A percentile compares a stretch with the other conserved stretches of the same genome.
These are phyloP conservation scores for Pimpla rufipes DNA, from an alignment of 2,888 invertebrate genomes.

Conservation along the genomic window DNA sequence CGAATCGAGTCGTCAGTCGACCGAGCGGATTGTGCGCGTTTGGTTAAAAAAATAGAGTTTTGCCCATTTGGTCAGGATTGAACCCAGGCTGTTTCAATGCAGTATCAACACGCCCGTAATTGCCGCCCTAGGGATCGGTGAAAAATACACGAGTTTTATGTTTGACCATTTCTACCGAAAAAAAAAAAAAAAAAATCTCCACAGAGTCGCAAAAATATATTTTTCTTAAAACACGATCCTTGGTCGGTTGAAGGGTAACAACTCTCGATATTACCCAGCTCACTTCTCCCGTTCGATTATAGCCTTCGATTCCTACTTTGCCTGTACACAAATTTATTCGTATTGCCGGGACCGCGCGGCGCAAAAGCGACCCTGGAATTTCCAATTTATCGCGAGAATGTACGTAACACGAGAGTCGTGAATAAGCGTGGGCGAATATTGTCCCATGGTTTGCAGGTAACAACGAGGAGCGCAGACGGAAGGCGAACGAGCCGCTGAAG, in stretches of 20 bases:
- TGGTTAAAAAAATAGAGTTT: too few relatives aligned
- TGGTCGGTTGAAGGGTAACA: background rate
- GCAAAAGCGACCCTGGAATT: background rate
- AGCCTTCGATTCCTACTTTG: constrained; percentile 22
- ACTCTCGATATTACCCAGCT: background rate
- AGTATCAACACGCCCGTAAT: too few relatives aligned
- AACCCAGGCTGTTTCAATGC: too few relatives aligned
- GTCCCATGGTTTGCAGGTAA: background rate
- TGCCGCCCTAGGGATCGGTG: too few relatives aligned
- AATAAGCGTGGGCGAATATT: background rate
- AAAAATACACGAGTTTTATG: too few relatives aligned
- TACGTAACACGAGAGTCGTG: background rate
- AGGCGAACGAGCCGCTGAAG: constrained; percentile 1
- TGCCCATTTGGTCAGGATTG: too few relatives aligned
- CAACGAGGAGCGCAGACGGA: background rate
- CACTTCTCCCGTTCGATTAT: background rate
- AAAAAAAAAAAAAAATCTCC: too few relatives aligned
- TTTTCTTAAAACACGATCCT: too few relatives aligned
- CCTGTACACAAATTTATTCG: background rate
- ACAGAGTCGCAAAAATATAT: too few relatives aligned
- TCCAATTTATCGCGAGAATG: background rate
- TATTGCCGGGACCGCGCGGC: background rate
- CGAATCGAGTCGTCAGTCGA: too few relatives aligned
- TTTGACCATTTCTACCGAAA: too few relatives aligned
- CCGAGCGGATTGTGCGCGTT: too few relatives aligned